Evolutionary conservation across 2,113 vertebrate species (phyloP), one percentile per base, ranked within the genome.

Genomic region (Labrus mixtus): DNA sequence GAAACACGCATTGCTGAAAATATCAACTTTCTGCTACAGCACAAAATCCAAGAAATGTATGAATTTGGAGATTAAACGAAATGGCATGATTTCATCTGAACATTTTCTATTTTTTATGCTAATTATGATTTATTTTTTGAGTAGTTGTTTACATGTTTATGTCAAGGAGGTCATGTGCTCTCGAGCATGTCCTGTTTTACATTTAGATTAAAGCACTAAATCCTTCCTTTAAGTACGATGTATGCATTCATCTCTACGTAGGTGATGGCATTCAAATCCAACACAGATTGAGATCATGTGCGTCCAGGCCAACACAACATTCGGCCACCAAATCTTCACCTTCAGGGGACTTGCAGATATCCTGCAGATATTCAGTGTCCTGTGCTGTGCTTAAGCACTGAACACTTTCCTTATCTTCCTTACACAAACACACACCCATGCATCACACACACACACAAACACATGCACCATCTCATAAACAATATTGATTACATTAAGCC

Each of bases 401-500:
- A 19, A 43, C 57, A 25, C 20, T 59, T 58, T 33, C 29, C 54
- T 84, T 87, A 84, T 87, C 76, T 81, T 50, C 46, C 46, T 55
- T 15, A 45, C 46, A 68, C 58, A 48, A 50, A 37, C 59, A 76
- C 68, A 67, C 53, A 33, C 51, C 67, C 65, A 41, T 50, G 68
- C 54, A 23, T 45, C 63, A 54, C 25, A 25, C 25, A 51, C 43
- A 63, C 37, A 37, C 59, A 76, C 69, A 67, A 53, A 33, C 51
- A 68, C 65, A 43, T 50, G 68, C 55, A 23, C 51, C 63, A 50
- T 78, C 79, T 73, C 50, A 74, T 68, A 83, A 86, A 81, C 73
- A 72, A 66, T 81, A 91, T 88, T 77, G 89, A 89, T 91, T 77
- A 51, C 16, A 16, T 71, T 86, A 68, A 79, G 69, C 76, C 69